Evolutionary conservation across 1,140 invertebrate species (phyloP), one percentile per base, ranked within the genome.

Genomic region (Cryptotermes secundus): DNA sequence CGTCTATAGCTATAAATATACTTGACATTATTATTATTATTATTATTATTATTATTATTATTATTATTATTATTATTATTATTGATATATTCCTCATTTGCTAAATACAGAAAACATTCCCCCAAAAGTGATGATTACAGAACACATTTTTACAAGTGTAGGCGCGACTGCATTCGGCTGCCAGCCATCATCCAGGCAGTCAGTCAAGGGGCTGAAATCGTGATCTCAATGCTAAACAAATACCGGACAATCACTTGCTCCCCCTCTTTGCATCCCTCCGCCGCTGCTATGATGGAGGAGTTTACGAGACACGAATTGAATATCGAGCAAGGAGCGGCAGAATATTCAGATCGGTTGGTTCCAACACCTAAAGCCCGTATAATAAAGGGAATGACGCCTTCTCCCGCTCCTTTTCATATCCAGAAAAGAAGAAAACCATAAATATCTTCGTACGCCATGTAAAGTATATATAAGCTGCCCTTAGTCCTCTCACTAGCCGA

Each of bases 291-390:
- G 80, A 81, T 81, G 80, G 80, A 81, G 38, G 34, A n/a, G 80
- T n/a, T 34, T 81, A 81, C 80, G 34, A 26, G 80, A 81, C 80
- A n/a, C 12, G 80, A 81, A 81, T 81, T 81, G 80, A 81, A 81
- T 81, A 81, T 81, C 80, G 80, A 81, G 31, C 38, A 81, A 22
- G 6, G 14, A 22, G 26, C 53, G 22, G 53, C 53, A n/a, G 12
- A 59, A 59, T 59, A 59, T 59, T 59, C 53, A 59, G 53, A 59
- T 59, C 12, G 26, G n/a, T n/a, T n/a, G n/a, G 6, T n/a, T 59
- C 53, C 19, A 12, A 59, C 53, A 59, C 53, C 53, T 59, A 22
- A 59, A 59, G 12, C 53, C 22, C 12, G 22, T 22, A 59, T 59
- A 59, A 59, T 59, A 59, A 59, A 59, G 26, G 6, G 38, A 42